Conservation (phyloP, 2,888 invertebrate species). For the Philhelius pedissequus region DNA sequence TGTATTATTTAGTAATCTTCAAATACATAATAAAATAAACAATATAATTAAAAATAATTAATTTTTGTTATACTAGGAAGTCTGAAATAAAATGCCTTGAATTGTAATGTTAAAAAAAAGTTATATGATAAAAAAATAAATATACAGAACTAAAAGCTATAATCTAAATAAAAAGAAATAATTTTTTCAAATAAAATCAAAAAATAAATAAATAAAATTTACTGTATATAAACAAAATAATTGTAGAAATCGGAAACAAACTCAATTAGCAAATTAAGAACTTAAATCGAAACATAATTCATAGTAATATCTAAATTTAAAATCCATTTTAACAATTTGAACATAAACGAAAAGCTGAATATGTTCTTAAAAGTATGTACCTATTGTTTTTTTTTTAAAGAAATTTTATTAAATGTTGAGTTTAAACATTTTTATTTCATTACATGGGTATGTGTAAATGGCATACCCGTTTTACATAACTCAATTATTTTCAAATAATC, state of each 20-base stretch:
- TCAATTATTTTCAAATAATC: too few species aligned
- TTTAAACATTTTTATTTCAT: too few species aligned
- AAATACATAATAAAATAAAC: neutral
- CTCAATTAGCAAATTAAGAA: neutral
- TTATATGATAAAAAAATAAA: neutral
- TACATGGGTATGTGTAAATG: too few species aligned
- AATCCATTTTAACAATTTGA: neutral
- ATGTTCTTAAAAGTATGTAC: too few species aligned
- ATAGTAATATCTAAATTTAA: too few species aligned
- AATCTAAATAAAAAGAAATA: neutral
- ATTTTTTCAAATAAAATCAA: slow-evolving; percentile 22
- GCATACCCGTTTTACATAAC: too few species aligned
- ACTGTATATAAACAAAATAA: neutral
- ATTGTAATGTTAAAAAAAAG: slow-evolving; percentile 30
- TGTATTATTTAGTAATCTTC: too few species aligned
- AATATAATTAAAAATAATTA: too few species aligned
- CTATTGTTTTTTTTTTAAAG: too few species aligned
- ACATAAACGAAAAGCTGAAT: too few species aligned
- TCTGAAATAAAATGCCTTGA: slow-evolving; percentile 66
- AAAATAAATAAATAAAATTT: neutral
- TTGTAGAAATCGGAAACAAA: neutral
- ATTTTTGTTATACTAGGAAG: slow-evolving; percentile 60
- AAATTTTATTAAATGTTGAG: too few species aligned
- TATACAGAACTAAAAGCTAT: neutral
- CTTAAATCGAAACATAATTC: neutral